Base-by-base conservation (phyloP, 2,113 vertebrate species). In the Zeus faber region DNA sequence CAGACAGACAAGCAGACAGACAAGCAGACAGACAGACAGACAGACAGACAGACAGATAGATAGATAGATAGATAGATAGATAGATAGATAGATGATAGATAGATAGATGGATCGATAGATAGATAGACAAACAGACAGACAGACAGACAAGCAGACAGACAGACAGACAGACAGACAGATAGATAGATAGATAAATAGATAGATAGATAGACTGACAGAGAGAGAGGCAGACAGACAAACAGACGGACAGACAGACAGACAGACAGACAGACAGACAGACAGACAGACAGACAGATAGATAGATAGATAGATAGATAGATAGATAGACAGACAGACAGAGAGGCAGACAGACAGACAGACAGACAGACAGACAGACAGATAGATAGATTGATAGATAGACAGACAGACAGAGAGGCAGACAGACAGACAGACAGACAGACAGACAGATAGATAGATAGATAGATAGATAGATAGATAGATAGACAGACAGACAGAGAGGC, bases 261-360 rank as follows among this genome's bases (percentile, higher is more conserved):
- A 39, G 54, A 50, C 62, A 53, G 37, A 52, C 49, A 52, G 43
- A 23, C 47, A 44, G 40, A 18, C 51, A 55, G 47, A 50, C 50
- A 29, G 18, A 6, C 14, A 21, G 18, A 17, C 29, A 49, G 16
- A 29, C 43, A 54, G 41, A 22, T 31, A 27, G 23, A 27, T 29
- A 39, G 22, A 61, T 26, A 40, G 35, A 43, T 18, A 35, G 40
- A 14, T 21, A 53, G 23, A 18, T 52, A 45, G 26, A 26, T 18
- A 49, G 6, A 16, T 6, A 4, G 59, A 65, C 50, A 5, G n/a
- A 7, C 20, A 22, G 44, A 73, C 72, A 77, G 76, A 71, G 72
- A 53, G 26, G 7, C 54, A 50, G n/a, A 46, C 59, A 31, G 49
- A 18, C 50, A 58, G 21, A 71, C 7, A 89, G 83, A 89, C 83